phyloP scores from a whole-genome alignment of 2,797 vertebrate species.

The Aselliscus stoliczkanus region DNA sequence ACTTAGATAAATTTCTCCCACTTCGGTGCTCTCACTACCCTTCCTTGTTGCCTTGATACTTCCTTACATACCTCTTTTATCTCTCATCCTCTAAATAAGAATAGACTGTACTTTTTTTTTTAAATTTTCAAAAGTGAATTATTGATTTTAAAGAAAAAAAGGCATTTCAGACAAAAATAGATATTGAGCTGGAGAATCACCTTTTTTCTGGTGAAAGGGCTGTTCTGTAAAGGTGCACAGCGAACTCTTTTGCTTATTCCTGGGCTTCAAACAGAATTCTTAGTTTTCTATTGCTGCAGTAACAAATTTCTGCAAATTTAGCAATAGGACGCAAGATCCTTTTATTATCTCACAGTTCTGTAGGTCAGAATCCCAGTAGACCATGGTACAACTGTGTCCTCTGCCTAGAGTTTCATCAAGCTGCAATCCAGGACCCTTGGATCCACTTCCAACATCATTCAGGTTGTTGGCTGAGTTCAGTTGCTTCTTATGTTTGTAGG shows the following conservation, averaged over 20 bases:
- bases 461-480: neutral
- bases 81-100: neutral
- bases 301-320: neutral
- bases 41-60: neutral
- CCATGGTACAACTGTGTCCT: neutral
- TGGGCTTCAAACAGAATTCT: neutral
- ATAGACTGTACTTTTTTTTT: neutral
- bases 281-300: neutral
- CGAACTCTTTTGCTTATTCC: neutral
- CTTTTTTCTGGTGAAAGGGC: neutral
- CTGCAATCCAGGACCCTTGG: neutral
- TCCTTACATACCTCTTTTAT: neutral
- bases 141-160: neutral
- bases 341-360: neutral
- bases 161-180: neutral
- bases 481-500: neutral
- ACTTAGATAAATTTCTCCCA: neutral
- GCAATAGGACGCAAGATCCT: too few relatives aligned
- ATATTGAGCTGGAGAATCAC: neutral
- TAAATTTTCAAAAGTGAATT: neutral
- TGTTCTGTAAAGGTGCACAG: neutral
- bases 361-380: neutral
- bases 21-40: neutral
- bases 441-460: neutral
- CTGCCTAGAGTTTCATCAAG: neutral